These are phyloP conservation scores for Paracanthobrama guichenoti DNA, from an alignment of 2,113 vertebrate species.

Conservation along the genomic window DNA sequence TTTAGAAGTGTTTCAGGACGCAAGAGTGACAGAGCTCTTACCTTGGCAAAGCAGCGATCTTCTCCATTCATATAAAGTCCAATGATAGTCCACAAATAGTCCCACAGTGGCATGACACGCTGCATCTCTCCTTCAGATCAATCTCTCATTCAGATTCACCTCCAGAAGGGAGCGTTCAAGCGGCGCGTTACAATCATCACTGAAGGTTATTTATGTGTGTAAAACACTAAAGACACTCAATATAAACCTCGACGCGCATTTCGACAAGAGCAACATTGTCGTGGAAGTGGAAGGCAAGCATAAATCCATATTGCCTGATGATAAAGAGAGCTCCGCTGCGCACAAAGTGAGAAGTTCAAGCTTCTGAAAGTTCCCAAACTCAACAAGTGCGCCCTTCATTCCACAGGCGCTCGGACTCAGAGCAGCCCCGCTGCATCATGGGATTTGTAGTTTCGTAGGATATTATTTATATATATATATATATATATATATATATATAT, in stretches of 20 bases:
- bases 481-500: too few relatives aligned
- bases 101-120: not conserved
- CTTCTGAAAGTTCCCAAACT: constrained; percentile 25
- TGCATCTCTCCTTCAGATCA: not conserved
- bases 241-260: not conserved
- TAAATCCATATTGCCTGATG: not conserved
- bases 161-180: not conserved
- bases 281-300: not conserved
- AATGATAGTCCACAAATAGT: not conserved
- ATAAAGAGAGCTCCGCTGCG: not conserved
- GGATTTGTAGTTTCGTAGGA: constrained; percentile 14
- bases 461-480: too few relatives aligned
- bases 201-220: not conserved
- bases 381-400: constrained; percentile 41
- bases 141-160: not conserved
- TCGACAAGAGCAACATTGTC: not conserved
- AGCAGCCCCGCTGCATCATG: not conserved
- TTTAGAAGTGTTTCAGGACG: not conserved
- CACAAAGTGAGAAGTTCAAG: constrained; percentile 9
- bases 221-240: not conserved
- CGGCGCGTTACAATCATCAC: not conserved
- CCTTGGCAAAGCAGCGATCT: not conserved
- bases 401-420: not conserved
- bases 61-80: not conserved
- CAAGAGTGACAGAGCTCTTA: not conserved